Conservation (phyloP, 2,888 invertebrate species). For the Phymatocera aterrima region DNA sequence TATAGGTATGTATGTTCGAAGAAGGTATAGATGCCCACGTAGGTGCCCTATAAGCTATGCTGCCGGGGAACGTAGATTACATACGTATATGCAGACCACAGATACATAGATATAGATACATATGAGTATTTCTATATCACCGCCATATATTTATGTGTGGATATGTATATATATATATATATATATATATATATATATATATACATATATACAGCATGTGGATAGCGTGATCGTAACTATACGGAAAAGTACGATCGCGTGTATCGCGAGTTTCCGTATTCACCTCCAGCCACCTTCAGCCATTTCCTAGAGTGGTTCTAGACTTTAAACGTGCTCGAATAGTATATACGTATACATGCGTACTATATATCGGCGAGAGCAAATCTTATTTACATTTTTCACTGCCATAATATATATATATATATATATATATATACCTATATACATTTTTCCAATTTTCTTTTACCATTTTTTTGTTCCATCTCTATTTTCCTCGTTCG, state of each 20-base stretch:
- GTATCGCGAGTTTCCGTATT: slow-evolving; percentile 44
- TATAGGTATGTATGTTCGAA: too few species aligned
- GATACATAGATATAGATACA: background rate
- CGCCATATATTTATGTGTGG: background rate
- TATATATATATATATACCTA: too few species aligned
- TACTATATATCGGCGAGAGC: too few species aligned
- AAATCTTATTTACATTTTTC: slow-evolving; percentile 34
- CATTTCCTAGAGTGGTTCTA: slow-evolving; percentile 39
- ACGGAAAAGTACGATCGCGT: slow-evolving; percentile 34
- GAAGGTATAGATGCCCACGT: too few species aligned
- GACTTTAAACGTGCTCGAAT: slow-evolving; percentile 36
- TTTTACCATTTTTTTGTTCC: background rate
- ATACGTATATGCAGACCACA: background rate
- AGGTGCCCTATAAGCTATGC: too few species aligned
- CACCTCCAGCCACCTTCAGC: slow-evolving; percentile 19
- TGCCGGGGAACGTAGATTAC: background rate
- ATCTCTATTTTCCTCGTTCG: background rate
- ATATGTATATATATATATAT: background rate
- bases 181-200: background rate
- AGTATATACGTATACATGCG: too few species aligned
- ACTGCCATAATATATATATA: background rate
- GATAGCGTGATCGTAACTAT: background rate
- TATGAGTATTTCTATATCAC: too few species aligned
- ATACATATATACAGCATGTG: background rate
- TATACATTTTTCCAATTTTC: background rate